Evolutionary conservation across 2,888 invertebrate genomes (phyloP).

Genomic region (Lithosia quadra): DNA sequence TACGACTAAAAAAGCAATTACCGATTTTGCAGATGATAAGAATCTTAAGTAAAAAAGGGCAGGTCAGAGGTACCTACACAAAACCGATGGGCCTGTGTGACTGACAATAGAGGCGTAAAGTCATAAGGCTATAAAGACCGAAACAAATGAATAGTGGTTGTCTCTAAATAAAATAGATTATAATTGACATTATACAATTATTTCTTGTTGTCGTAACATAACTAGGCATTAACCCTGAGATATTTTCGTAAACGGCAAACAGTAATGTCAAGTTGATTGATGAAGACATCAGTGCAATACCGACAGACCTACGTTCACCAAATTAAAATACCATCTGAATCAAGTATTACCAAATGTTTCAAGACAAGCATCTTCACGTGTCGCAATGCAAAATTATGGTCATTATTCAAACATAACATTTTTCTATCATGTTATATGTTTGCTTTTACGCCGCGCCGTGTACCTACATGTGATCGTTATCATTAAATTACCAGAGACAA

Average conservation of each 20-base stretch:
- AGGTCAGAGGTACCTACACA: neutral
- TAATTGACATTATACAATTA: neutral
- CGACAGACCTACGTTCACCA: constrained; percentile 24
- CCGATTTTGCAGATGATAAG: neutral
- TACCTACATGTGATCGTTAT: constrained; percentile 62
- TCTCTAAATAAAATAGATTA: neutral
- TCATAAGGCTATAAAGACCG: neutral
- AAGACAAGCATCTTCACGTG: constrained; percentile 54
- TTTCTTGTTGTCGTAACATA: neutral
- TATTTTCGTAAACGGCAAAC: constrained; percentile 1
- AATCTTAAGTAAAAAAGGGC: neutral
- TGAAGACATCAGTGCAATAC: constrained; percentile 22
- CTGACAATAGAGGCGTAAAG: neutral
- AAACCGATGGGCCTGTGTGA: too few relatives aligned
- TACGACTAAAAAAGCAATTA: neutral
- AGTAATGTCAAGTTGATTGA: constrained; percentile 16
- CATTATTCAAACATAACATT: constrained; percentile 50
- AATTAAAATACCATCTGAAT: constrained; percentile 57
- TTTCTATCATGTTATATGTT: constrained; percentile 52
- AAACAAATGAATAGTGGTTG: neutral
- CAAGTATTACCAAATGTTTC: constrained; percentile 47
- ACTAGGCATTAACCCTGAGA: constrained; percentile 1
- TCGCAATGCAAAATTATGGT: constrained; percentile 61
- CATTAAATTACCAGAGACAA: constrained; percentile 64
- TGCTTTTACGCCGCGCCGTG: constrained; percentile 59